Conservation (phyloP, 2,113 vertebrate species). For the Ceyx margarethae region DNA sequence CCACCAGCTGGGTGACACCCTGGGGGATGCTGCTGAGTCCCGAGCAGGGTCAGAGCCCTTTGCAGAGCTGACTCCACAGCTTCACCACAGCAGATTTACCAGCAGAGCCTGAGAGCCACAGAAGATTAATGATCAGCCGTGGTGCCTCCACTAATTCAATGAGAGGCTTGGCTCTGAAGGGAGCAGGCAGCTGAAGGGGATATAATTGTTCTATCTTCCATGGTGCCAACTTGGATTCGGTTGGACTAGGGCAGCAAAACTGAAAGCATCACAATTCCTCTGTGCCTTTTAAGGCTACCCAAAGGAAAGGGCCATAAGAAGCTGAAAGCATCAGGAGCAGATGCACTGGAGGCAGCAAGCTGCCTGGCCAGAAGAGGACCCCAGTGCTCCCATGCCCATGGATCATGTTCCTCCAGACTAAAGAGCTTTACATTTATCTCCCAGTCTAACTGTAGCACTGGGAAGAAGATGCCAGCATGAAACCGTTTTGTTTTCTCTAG, state of each 20-base stretch:
- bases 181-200: not conserved
- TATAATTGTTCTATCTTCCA: not conserved
- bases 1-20: not conserved
- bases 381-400: not conserved
- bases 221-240: not conserved
- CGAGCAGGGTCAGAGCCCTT: not conserved
- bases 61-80: not conserved
- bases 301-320: not conserved
- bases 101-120: not conserved
- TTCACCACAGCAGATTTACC: not conserved
- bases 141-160: not conserved
- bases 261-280: not conserved
- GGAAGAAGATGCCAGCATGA: not conserved
- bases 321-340: not conserved
- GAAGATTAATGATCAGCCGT: not conserved
- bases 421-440: not conserved
- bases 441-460: not conserved
- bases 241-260: not conserved
- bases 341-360: not conserved
- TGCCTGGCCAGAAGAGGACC: not conserved
- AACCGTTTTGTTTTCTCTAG: not conserved
- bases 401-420: not conserved
- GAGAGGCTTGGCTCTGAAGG: not conserved
- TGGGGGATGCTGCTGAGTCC: not conserved
- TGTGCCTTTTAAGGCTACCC: not conserved